These are phyloP conservation scores for Triops longicaudatus DNA, from an alignment of 1,140 invertebrate species.

Conservation along the genomic window DNA sequence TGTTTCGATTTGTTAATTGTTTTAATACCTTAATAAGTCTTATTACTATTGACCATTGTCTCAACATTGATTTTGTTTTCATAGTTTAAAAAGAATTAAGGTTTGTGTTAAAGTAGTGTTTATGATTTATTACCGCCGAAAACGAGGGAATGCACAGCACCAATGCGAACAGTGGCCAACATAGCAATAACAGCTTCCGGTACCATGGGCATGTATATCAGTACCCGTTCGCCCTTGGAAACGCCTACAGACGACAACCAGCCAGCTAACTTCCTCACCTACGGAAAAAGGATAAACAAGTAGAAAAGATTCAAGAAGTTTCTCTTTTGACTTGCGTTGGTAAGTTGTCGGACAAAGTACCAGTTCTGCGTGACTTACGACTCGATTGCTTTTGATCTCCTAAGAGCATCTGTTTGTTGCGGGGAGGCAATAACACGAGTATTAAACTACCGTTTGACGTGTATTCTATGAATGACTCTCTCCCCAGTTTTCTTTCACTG, in stretches of 20 bases:
- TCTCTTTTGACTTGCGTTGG: not conserved
- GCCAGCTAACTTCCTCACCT: constrained; percentile 68
- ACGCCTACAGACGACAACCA: constrained; percentile 63
- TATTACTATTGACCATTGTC: too few relatives aligned
- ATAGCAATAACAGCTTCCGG: constrained; percentile 79
- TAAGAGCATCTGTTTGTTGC: too few relatives aligned
- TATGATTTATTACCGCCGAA: constrained; percentile 74
- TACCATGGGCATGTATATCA: constrained; percentile 87
- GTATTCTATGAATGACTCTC: too few relatives aligned
- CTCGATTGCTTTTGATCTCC: too few relatives aligned
- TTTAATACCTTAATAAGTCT: too few relatives aligned
- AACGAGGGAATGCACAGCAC: constrained; percentile 77
- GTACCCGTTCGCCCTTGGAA: constrained; percentile 61
- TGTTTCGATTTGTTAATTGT: not conserved
- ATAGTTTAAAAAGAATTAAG: too few relatives aligned
- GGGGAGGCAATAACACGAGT: too few relatives aligned
- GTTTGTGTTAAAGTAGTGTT: too few relatives aligned
- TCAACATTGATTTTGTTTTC: too few relatives aligned
- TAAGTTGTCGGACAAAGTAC: not conserved
- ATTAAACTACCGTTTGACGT: too few relatives aligned
- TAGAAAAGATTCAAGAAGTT: not conserved
- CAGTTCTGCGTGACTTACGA: too few relatives aligned
- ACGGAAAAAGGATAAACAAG: not conserved
- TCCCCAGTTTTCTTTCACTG: too few relatives aligned
- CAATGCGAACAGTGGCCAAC: constrained; percentile 68